Percentiles rank a stretch among this genome's conserved stretches.
phyloP scores from a whole-genome alignment of 2,113 vertebrate species.

The Epinephelus lanceolatus region DNA sequence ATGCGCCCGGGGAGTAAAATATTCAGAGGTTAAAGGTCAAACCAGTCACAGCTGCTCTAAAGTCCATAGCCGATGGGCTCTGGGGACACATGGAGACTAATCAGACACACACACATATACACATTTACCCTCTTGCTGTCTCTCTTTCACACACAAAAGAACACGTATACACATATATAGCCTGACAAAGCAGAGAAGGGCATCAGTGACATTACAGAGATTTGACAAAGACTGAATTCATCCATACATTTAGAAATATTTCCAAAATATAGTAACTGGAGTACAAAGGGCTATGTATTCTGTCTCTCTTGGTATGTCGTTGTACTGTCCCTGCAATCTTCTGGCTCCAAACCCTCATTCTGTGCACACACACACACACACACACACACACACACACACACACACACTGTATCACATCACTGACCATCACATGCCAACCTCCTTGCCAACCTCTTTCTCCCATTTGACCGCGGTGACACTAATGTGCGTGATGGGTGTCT shows the following conservation, averaged over 20 bases:
- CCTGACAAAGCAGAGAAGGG: slow-evolving; percentile 3
- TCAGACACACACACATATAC: slow-evolving; percentile 51
- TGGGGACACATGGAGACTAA: slow-evolving; percentile 54
- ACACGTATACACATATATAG: slow-evolving; percentile 8
- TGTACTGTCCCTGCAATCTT: neutral
- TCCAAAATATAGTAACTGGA: neutral
- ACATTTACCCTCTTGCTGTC: slow-evolving; percentile 1
- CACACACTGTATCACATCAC: slow-evolving; percentile 2
- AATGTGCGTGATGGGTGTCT: slow-evolving; percentile 28
- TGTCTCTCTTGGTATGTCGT: neutral
- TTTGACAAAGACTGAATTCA: neutral
- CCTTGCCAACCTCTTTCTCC: slow-evolving; percentile 23
- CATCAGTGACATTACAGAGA: slow-evolving; percentile 1
- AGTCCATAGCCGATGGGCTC: slow-evolving; percentile 54
- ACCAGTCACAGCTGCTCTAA: slow-evolving; percentile 75
- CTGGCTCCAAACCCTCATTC: neutral
- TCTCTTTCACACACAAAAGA: slow-evolving; percentile 24
- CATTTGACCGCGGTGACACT: slow-evolving; percentile 48
- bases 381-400: neutral
- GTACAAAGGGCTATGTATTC: neutral
- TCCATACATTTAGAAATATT: neutral
- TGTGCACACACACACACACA: neutral
- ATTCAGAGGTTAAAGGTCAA: slow-evolving; percentile 71
- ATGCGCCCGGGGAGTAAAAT: slow-evolving; percentile 56
- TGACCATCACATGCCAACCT: slow-evolving; percentile 17